Evolutionary conservation across 2,888 invertebrate species (phyloP).

Genomic region (Oxycera nigricornis): DNA sequence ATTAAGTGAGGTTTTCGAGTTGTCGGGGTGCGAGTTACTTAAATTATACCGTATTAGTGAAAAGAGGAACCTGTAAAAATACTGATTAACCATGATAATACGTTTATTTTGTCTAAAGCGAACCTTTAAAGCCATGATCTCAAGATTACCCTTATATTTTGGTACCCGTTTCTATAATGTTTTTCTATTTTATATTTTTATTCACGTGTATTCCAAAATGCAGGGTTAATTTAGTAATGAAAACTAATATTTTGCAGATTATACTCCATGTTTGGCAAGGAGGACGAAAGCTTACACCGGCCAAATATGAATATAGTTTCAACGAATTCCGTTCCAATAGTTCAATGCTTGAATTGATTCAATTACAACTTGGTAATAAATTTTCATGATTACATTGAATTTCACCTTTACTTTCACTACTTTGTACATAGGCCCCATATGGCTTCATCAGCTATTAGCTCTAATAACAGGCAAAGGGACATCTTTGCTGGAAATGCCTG

Average conservation of each 20-base stretch:
- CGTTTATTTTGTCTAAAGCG: no score
- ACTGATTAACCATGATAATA: no score
- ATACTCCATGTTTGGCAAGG: slow-evolving; percentile 40
- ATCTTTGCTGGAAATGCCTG: slow-evolving; percentile 40
- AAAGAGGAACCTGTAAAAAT: no score
- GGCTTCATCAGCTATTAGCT: slow-evolving; percentile 32
- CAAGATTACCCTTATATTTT: no score
- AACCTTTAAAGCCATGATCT: no score
- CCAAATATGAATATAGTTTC: slow-evolving; percentile 38
- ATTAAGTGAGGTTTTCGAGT: no score
- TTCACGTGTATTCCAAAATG: not conserved
- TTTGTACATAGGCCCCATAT: slow-evolving; percentile 9
- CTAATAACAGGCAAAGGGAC: slow-evolving; percentile 26
- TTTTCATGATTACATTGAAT: not conserved
- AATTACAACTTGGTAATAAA: slow-evolving; percentile 37
- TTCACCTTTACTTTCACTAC: not conserved
- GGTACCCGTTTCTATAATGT: no score
- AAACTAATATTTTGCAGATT: slow-evolving; percentile 18
- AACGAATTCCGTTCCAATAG: slow-evolving; percentile 27
- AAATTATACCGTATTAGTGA: no score
- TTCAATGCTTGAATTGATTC: slow-evolving; percentile 30
- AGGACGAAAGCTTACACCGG: slow-evolving; percentile 24
- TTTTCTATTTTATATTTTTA: no score
- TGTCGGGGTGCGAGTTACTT: no score
- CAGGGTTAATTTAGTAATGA: not conserved